Base-by-base conservation (phyloP, 2,888 invertebrate species). In the Morpho helenor region DNA sequence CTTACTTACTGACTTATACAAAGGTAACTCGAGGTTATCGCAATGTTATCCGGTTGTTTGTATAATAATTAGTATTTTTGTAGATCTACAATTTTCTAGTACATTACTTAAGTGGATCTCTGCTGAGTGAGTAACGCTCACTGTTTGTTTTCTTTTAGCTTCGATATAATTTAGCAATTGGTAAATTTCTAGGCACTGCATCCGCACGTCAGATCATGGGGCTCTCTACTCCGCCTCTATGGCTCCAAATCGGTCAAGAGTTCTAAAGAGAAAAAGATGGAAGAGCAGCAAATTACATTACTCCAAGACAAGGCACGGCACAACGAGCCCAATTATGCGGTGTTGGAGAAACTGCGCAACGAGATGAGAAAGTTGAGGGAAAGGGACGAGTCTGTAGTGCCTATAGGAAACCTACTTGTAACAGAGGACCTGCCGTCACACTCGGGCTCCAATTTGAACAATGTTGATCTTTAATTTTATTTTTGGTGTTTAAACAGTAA, bases 201-300 rank as follows among this genome's bases (percentile, higher is more conserved):
- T 90, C 99, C 99, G 0, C 97, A 98, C 79, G 96, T 99, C 55
- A 94, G 93, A 39, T 97, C 96, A 2, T 99, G 99, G 98, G 99
- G 99, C 56, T 97, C 98, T 0, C 91, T 99, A 49, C 87, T 99
- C 8, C 94, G 98, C 0, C 92, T 99, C 42, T 99, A 99, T 82
- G 98, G 98, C 55, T 97, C 96, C 71, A 94, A 96, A 45, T 97
- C 97, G 5, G 95, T 97, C 16, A 97, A 97, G 81, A 96, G 95
- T 61, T 95, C 97, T 75, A 97, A 97, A 76, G 97, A 98, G 81
- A 97, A 96, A 85, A 98, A 97, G 83, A 92, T 96, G 68, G 95
- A 97, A 72, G 97, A 98, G 72, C 97, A 97, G 78, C 96, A 97
- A 87, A 97, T 98, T 57, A 98, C 98, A 0, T 92, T 96, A 43